A percentile compares a stretch with the other conserved stretches of the same genome.
phyloP scores from a whole-genome alignment of 2,888 invertebrate genomes.

The Cryptus armator region DNA sequence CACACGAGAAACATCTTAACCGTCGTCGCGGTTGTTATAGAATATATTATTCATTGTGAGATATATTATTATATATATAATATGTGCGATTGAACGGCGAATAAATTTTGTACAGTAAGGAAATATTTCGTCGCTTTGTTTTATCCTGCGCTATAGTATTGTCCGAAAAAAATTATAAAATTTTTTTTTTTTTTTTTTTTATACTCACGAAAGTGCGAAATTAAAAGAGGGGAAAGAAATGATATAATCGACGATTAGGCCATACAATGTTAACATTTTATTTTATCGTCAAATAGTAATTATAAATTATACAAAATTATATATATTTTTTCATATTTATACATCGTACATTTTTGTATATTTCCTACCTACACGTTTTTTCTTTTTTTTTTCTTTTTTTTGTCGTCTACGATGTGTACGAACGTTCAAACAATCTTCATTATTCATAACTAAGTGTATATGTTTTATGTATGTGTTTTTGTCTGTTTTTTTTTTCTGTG shows the following conservation, averaged over 20 bases:
- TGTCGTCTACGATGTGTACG: slow-evolving; percentile 64
- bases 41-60: slow-evolving; percentile 37
- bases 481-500: slow-evolving; percentile 40
- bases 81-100: slow-evolving; percentile 51
- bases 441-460: slow-evolving; percentile 66
- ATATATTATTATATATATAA: slow-evolving; percentile 48
- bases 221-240: background rate
- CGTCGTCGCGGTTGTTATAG: slow-evolving; percentile 39
- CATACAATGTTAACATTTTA: slow-evolving; percentile 81
- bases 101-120: slow-evolving; percentile 70
- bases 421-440: slow-evolving; percentile 66
- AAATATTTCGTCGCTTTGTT: slow-evolving; percentile 25
- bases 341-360: slow-evolving; percentile 76
- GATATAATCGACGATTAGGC: slow-evolving; percentile 71
- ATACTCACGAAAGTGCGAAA: background rate
- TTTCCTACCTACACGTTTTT: slow-evolving; percentile 74
- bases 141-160: background rate
- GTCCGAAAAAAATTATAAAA: background rate
- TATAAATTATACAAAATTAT: slow-evolving; percentile 83
- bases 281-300: slow-evolving; percentile 78
- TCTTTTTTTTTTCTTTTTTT: slow-evolving; percentile 49
- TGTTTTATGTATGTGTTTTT: slow-evolving; percentile 51
- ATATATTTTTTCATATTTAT: slow-evolving; percentile 73
- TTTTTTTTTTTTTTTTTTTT: background rate
- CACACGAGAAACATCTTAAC: slow-evolving; percentile 5